These are phyloP conservation scores for Phorcus lineatus DNA, from an alignment of 2,888 invertebrate species.

Conservation along the genomic window DNA sequence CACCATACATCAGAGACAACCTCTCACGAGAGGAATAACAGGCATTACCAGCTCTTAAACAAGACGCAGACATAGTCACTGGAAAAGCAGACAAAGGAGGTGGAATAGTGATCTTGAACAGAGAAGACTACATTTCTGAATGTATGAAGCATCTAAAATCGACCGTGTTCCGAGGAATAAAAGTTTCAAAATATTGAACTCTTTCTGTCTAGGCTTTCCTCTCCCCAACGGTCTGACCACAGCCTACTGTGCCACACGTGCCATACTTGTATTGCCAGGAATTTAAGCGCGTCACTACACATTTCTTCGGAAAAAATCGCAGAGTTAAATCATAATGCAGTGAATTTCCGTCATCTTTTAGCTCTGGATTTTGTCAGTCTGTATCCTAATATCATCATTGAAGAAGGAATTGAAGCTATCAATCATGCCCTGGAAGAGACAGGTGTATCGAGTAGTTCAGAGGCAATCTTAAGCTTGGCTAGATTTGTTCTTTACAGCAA, in stretches of 20 bases:
- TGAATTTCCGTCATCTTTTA: not conserved
- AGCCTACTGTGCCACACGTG: not conserved
- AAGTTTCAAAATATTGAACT: too few relatives aligned
- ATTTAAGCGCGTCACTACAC: not conserved
- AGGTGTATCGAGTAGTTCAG: not conserved
- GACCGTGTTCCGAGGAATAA: too few relatives aligned
- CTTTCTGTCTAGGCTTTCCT: too few relatives aligned
- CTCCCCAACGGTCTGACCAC: too few relatives aligned
- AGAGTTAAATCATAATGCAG: not conserved
- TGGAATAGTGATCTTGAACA: conserved; percentile 1
- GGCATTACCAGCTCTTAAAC: not conserved
- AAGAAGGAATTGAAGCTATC: not conserved
- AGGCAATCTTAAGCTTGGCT: not conserved
- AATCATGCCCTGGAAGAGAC: not conserved
- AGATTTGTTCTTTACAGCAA: not conserved
- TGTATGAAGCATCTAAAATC: not conserved
- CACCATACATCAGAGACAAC: too few relatives aligned
- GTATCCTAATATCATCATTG: not conserved
- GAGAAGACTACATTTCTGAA: not conserved
- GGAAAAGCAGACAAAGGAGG: conserved; percentile 23
- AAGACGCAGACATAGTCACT: not conserved
- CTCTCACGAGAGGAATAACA: too few relatives aligned
- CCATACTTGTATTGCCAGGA: not conserved
- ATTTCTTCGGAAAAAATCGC: not conserved
- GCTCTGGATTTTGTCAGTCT: not conserved